Evolutionary conservation across 35 echinoderm and acorn worm genomes (phyloP).

Genomic region (Heliocidaris erythrogramma): DNA sequence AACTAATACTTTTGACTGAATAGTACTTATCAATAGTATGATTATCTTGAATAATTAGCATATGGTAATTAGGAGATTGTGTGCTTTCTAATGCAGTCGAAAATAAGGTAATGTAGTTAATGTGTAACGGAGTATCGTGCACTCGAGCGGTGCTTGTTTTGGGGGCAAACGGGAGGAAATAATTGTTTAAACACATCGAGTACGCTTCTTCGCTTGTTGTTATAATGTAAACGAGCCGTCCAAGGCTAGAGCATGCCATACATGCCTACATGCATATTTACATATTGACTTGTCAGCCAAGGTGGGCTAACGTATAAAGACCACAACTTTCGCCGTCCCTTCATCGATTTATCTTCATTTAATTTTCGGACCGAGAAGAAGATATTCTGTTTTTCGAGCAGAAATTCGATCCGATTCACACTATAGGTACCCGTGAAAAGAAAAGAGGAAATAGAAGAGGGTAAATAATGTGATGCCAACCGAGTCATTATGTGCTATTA

Average conservation of each 20-base stretch:
- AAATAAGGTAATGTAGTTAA: not conserved
- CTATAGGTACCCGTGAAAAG: not conserved
- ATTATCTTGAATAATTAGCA: not conserved
- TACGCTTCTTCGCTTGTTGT: not conserved
- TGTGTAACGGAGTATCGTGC: not conserved
- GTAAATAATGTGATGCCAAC: not conserved
- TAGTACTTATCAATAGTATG: not conserved
- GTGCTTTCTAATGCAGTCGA: not conserved
- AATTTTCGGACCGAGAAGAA: conserved; percentile 10
- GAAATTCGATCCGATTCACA: conserved; percentile 10
- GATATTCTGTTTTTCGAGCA: not conserved
- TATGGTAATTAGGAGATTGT: not conserved
- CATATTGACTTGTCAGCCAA: conserved; percentile 9
- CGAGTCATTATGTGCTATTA: not conserved
- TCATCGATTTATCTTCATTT: conserved; percentile 13
- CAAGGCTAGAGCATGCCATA: not conserved
- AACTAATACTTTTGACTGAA: no score
- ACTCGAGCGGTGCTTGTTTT: not conserved
- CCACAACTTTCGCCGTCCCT: not conserved
- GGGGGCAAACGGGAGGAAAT: not conserved
- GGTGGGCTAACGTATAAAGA: not conserved
- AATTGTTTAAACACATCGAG: conserved; percentile 18
- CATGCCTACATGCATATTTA: not conserved
- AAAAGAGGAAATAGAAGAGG: not conserved
- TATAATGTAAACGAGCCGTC: not conserved